These are phyloP conservation scores for Eleginops maclovinus DNA, from an alignment of 2,113 vertebrate genomes.

Conservation along the genomic window DNA sequence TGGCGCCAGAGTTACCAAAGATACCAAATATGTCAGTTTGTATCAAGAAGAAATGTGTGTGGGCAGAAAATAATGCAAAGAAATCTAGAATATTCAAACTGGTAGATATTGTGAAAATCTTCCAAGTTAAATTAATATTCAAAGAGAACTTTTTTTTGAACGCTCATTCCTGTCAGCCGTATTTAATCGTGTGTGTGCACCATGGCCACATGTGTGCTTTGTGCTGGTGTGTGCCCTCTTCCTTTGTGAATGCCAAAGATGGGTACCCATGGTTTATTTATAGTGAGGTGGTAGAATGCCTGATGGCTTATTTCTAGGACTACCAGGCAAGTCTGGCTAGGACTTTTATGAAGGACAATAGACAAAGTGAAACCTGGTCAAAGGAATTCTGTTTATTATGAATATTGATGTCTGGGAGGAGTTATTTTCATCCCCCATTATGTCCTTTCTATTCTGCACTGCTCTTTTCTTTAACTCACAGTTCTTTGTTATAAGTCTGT, in stretches of 20 bases:
- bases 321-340: slow-evolving; percentile 27
- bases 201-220: slow-evolving; percentile 28
- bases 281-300: slow-evolving; percentile 54
- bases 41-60: slow-evolving; percentile 15
- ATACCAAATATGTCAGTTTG: slow-evolving; percentile 31
- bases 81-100: slow-evolving; percentile 3
- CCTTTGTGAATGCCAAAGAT: slow-evolving; percentile 49
- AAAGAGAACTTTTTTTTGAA: neutral
- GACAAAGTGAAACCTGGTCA: slow-evolving; percentile 30
- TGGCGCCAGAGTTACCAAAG: slow-evolving; percentile 14
- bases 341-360: slow-evolving; percentile 38
- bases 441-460: neutral
- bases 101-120: neutral
- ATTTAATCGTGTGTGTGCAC: slow-evolving; percentile 9
- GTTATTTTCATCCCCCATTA: slow-evolving; percentile 24
- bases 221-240: slow-evolving; percentile 33
- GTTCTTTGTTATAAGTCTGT: slow-evolving; percentile 31
- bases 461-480: slow-evolving; percentile 11
- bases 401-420: slow-evolving; percentile 24
- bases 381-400: slow-evolving; percentile 37
- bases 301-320: slow-evolving; percentile 55
- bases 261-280: slow-evolving; percentile 69
- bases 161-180: slow-evolving; percentile 6
- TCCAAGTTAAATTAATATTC: neutral
- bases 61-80: too few species aligned